Conservation (phyloP, 2,888 invertebrate species). For the Eilema depressum region DNA sequence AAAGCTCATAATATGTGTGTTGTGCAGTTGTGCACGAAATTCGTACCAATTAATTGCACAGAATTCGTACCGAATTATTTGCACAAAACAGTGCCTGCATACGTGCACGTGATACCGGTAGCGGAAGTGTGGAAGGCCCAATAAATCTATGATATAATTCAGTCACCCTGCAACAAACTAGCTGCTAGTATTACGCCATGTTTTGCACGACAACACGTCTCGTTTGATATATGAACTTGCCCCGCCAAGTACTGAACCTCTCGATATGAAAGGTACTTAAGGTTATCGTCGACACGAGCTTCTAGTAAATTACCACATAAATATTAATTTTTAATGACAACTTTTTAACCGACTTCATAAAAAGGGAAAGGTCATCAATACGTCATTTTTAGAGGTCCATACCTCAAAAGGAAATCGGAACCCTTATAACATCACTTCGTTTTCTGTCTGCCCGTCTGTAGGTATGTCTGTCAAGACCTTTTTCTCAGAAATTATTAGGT, state of each 20-base stretch:
- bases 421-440: no score
- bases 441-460: no score
- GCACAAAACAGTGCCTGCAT: neutral
- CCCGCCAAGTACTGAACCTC: constrained; percentile 44
- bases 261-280: constrained; percentile 45
- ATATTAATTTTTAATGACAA: constrained; percentile 29
- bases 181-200: constrained; percentile 11
- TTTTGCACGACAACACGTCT: neutral
- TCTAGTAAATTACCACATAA: constrained; percentile 35
- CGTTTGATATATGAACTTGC: constrained; percentile 37
- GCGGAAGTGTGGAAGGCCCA: neutral
- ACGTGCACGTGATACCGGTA: no score
- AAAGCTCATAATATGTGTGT: no score
- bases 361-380: neutral
- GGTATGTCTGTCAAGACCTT: no score
- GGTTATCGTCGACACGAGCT: constrained; percentile 49
- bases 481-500: no score
- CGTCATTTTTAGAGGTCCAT: no score
- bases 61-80: no score
- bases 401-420: no score
- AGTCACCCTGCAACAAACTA: neutral
- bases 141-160: neutral
- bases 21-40: no score
- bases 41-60: no score
- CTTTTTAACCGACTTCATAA: neutral